Percentiles rank a stretch among this genome's conserved stretches.
Conservation (phyloP, 2,113 vertebrate species). For the Psittacula cyanocephala region DNA sequence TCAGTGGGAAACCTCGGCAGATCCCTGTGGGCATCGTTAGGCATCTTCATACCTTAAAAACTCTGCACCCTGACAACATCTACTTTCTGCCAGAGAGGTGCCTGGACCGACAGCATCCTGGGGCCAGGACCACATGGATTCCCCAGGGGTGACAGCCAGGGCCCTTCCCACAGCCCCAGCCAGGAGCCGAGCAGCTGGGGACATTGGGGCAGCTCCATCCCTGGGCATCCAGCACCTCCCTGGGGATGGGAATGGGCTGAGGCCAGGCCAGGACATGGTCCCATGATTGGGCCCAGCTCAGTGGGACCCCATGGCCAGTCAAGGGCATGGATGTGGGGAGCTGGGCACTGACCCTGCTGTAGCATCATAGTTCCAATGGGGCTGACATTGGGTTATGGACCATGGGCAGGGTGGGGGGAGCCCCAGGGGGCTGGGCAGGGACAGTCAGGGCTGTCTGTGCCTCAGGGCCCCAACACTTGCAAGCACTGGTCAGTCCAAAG, state of each 20-base stretch:
- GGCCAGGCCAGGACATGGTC: background rate
- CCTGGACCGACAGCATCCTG: background rate
- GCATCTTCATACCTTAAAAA: background rate
- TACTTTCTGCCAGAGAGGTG: background rate
- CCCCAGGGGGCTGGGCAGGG: fast-evolving
- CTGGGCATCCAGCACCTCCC: fast-evolving
- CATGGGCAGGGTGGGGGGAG: background rate
- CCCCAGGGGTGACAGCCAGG: no score
- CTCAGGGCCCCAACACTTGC: background rate
- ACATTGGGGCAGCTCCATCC: background rate
- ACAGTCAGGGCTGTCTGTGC: background rate
- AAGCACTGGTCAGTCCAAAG: background rate
- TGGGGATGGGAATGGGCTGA: background rate
- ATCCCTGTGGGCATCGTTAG: background rate
- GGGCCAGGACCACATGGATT: fast-evolving
- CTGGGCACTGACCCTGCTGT: background rate
- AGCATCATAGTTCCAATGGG: fast-evolving
- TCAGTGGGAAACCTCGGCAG: background rate
- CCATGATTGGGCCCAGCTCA: no score
- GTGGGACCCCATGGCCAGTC: no score
- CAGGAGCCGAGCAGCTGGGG: background rate
- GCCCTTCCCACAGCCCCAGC: background rate
- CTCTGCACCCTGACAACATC: background rate
- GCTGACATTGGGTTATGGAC: background rate
- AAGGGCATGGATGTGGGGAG: background rate